Conservation (phyloP, 2,113 vertebrate species). For the Thalassarche chlororhynchos region DNA sequence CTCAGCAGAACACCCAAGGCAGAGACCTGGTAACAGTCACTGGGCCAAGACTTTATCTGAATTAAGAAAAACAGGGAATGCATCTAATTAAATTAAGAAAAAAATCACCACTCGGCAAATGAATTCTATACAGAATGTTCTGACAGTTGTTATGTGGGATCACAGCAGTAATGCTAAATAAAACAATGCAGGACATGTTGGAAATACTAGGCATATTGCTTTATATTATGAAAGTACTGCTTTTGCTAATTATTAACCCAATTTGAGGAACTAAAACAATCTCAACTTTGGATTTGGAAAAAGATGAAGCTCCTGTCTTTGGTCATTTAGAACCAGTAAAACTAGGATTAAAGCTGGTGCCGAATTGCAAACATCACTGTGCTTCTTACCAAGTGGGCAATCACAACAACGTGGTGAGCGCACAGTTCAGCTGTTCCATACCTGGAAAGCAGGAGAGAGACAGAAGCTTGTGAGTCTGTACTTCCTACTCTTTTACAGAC, state of each 20-base stretch:
- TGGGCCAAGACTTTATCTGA: conserved; percentile 78
- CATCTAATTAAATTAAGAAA: background rate
- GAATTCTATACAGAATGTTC: background rate
- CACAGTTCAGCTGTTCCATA: conserved; percentile 93
- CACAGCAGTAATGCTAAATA: background rate
- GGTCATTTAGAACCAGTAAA: background rate
- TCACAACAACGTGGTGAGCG: conserved; percentile 84
- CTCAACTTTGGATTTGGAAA: background rate
- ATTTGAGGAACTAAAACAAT: background rate
- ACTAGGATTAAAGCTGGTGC: background rate
- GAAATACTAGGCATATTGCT: background rate
- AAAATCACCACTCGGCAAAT: background rate
- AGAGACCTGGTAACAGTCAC: conserved; percentile 75
- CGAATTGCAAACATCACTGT: background rate
- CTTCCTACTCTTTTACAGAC: background rate
- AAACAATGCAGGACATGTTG: background rate
- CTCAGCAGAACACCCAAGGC: conserved; percentile 83
- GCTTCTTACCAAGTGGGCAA: conserved; percentile 87
- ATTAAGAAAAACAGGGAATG: background rate
- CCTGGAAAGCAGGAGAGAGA: conserved; percentile 66
- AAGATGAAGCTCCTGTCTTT: background rate
- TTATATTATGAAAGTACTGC: background rate
- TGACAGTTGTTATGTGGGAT: background rate
- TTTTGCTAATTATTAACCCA: background rate
- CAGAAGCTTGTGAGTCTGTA: background rate